Evolutionary conservation across 2,888 invertebrate species (phyloP).

Genomic region (Chrysolina haemoptera): DNA sequence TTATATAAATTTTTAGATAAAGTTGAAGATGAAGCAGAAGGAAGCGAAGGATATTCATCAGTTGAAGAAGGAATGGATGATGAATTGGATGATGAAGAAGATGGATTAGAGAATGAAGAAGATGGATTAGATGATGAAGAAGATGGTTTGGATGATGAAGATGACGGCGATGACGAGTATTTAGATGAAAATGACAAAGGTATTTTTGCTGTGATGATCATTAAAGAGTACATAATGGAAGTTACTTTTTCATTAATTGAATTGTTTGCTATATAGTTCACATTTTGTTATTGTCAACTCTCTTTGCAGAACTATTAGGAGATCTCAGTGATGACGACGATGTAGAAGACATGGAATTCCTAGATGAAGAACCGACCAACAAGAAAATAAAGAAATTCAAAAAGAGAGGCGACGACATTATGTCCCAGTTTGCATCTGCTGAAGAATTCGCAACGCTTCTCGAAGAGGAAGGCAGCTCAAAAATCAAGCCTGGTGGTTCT

Average conservation of each 20-base stretch:
- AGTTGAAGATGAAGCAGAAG: constrained; percentile 30
- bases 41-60: constrained; percentile 38
- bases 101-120: constrained; percentile 45
- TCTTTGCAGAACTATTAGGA: constrained; percentile 56
- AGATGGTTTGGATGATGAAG: constrained; percentile 71
- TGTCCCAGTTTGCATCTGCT: constrained; percentile 84
- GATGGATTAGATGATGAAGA: constrained; percentile 66
- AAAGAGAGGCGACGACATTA: constrained; percentile 68
- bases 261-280: too few relatives aligned
- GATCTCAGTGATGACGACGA: constrained; percentile 64
- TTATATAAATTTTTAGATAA: constrained; percentile 10
- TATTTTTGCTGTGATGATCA: constrained; percentile 34
- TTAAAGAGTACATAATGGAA: too few relatives aligned
- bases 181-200: constrained; percentile 67
- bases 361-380: constrained; percentile 55
- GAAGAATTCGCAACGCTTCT: constrained; percentile 91
- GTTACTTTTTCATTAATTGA: neutral
- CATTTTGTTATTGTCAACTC: neutral
- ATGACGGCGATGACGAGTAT: neutral
- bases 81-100: constrained; percentile 56
- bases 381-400: constrained; percentile 47
- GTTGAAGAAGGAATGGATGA: constrained; percentile 64
- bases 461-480: constrained; percentile 83
- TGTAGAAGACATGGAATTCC: constrained; percentile 68
- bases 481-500: constrained; percentile 75